Conservation (phyloP, 1,140 invertebrate genomes). For the Aphaenogaster floridana region DNA sequence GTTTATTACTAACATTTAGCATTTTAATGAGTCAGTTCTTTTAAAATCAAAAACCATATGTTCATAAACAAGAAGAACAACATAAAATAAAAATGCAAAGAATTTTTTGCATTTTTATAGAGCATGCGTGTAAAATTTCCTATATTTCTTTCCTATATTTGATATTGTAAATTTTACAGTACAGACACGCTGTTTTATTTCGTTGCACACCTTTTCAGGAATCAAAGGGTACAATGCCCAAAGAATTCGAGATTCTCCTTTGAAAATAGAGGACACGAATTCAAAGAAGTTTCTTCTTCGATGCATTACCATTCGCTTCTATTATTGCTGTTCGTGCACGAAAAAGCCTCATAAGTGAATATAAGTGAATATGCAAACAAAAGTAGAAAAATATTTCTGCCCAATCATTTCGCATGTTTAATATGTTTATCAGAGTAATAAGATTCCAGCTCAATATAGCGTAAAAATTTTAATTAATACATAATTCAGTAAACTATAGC, state of each 20-base stretch:
- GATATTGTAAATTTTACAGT: not conserved
- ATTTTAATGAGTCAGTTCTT: slow-evolving; percentile 40
- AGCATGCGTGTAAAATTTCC: not conserved
- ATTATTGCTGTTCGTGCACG: not conserved
- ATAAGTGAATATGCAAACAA: not conserved
- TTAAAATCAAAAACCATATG: not conserved
- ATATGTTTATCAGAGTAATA: not conserved
- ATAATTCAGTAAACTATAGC: not conserved
- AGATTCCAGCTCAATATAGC: not conserved
- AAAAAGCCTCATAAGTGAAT: not conserved
- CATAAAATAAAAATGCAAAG: slow-evolving; percentile 19
- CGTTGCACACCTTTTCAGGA: not conserved
- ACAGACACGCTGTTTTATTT: not conserved
- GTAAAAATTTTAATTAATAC: not conserved
- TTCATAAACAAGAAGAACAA: not conserved
- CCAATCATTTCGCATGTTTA: not conserved
- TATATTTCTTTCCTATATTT: not conserved
- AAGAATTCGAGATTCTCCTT: not conserved
- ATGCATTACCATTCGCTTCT: not conserved
- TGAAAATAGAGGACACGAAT: not conserved
- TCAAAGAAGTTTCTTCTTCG: slow-evolving; percentile 25
- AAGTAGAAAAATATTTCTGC: slow-evolving; percentile 14
- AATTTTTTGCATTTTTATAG: not conserved
- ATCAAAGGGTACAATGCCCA: not conserved
- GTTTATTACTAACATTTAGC: slow-evolving; percentile 52